A percentile compares a stretch with the other conserved stretches of the same genome.
Conservation (phyloP, 2,113 vertebrate species). For the Macheiramphus alcinus region DNA sequence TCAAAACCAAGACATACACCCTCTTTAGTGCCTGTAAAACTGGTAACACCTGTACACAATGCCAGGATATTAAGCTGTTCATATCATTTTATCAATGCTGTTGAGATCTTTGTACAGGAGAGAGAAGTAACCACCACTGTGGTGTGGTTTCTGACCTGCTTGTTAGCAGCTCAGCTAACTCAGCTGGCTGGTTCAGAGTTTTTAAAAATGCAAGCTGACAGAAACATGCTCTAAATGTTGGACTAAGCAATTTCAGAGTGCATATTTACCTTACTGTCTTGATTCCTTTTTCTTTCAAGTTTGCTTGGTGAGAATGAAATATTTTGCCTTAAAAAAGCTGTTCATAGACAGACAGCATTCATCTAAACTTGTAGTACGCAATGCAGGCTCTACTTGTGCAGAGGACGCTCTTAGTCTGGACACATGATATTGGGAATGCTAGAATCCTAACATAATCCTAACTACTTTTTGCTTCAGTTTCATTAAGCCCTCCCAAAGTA, state of each 20-base stretch:
- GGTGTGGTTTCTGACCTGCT: slow-evolving; percentile 16
- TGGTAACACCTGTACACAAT: slow-evolving; percentile 29
- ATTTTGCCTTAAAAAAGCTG: not conserved
- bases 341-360: not conserved
- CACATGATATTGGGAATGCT: not conserved
- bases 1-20: not conserved
- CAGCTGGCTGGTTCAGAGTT: not conserved
- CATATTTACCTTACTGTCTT: not conserved
- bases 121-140: not conserved
- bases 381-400: not conserved
- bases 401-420: not conserved
- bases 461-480: not conserved
- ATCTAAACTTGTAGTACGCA: not conserved
- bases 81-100: slow-evolving; percentile 36
- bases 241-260: slow-evolving; percentile 18
- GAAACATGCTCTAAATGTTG: not conserved
- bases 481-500: not conserved
- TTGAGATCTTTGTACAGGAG: not conserved
- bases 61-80: not conserved
- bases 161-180: slow-evolving; percentile 16
- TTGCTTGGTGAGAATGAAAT: not conserved
- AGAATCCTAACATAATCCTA: not conserved
- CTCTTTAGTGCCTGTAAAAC: not conserved
- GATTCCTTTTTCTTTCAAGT: not conserved
- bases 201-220: slow-evolving; percentile 22